Percentiles rank a stretch among this genome's conserved stretches.
Evolutionary conservation across 2,113 vertebrate species (phyloP).

Genomic region (Dipodomys spectabilis): DNA sequence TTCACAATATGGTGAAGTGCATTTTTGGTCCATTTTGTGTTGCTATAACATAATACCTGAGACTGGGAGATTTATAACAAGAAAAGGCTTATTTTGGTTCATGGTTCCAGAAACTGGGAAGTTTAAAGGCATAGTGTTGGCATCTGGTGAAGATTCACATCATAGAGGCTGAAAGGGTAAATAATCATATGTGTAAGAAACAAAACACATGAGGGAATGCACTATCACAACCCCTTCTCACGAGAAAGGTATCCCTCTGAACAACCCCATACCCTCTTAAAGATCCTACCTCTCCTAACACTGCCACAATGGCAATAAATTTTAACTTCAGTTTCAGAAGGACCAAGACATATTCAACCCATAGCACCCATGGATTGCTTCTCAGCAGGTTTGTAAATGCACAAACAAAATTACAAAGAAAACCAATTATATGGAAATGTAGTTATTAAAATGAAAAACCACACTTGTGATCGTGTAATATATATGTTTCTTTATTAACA

Average conservation of each 20-base stretch:
- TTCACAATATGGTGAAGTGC: not conserved
- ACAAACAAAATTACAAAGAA: conserved; percentile 72
- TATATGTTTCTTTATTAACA: conserved; percentile 69
- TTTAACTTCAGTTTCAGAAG: not conserved
- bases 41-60: not conserved
- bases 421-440: conserved; percentile 74
- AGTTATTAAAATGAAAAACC: conserved; percentile 74
- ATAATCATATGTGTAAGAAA: not conserved
- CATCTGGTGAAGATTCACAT: not conserved
- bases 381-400: conserved; percentile 46
- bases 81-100: not conserved
- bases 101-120: not conserved
- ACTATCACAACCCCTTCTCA: not conserved
- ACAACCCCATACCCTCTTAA: not conserved
- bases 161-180: not conserved
- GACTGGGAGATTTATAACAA: not conserved
- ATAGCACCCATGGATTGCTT: conserved; percentile 3
- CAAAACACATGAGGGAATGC: not conserved
- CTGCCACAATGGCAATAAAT: not conserved
- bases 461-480: conserved; percentile 50
- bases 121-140: not conserved
- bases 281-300: not conserved
- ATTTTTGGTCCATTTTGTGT: not conserved
- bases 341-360: not conserved
- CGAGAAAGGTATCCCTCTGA: not conserved